Evolutionary conservation across 1,140 invertebrate genomes (phyloP), one percentile per base, ranked within the genome.

Genomic region (Asobara japonica): DNA sequence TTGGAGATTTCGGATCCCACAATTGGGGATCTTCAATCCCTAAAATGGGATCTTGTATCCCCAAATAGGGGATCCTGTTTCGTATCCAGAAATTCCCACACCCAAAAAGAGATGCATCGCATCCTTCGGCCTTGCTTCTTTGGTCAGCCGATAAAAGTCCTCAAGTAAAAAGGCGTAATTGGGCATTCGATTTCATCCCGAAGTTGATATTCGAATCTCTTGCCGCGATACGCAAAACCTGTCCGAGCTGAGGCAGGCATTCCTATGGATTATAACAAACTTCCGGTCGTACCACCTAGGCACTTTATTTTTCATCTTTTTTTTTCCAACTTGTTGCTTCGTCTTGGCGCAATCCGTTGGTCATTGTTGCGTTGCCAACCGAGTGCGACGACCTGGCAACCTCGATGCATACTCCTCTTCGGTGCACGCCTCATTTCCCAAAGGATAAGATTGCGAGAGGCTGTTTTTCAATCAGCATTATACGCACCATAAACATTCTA

Each of bases 301-400:
- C 31, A 13, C 29, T 13, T 8, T 27, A 20, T 27, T 29, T 61
- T 41, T 31, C 22, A 22, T 30, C 20, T 41, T 27, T 29, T 61
- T 41, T 31, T 33, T 33, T 30, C 16, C 38, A 31, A 33, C 65
- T 61, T 22, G 13, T 25, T 56, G 11, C 56, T 64, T 62, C 60
- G 66, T 20, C 18, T 62, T 22, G 51, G 56, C 60, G 68, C 67
- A 73, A 64, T 64, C 60, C 27, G 33, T 41, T 38, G 69, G 69
- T 76, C 67, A 73, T 73, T 73, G 74, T 73, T 76, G 74, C 67
- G 41, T 67, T 66, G 74, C 67, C 64, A 31, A 48, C 62, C 10
- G 68, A 76, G 74, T 70, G 71, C 72, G 74, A 76, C 74, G 74
- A 76, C 68, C 71, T 70, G 67, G 66, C 65, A 71, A 72, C 74